Percentiles rank a stretch among this genome's conserved stretches.
Conservation (phyloP, 2,888 invertebrate species). For the Zaprionus obscuricornis region DNA sequence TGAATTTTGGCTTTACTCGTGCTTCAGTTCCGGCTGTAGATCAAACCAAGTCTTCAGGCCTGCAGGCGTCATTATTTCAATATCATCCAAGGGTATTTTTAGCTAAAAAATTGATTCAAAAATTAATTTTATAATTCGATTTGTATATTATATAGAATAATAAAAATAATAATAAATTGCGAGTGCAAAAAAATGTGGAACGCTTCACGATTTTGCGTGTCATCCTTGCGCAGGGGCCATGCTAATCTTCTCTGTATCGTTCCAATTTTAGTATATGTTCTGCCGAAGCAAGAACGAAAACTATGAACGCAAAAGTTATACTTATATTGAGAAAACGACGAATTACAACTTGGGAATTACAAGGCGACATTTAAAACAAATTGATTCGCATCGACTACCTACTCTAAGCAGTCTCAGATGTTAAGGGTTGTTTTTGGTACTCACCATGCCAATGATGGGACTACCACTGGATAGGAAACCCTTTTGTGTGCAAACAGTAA, state of each 20-base stretch:
- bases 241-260: slow-evolving; percentile 97
- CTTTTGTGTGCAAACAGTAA: slow-evolving; percentile 95
- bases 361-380: background rate
- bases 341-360: slow-evolving; percentile 62
- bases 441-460: slow-evolving; percentile 92
- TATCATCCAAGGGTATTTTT: slow-evolving; percentile 77
- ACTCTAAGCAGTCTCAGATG: background rate
- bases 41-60: slow-evolving; percentile 82
- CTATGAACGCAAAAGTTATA: rapidly evolving
- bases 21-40: slow-evolving; percentile 84
- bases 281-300: slow-evolving; percentile 88
- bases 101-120: slow-evolving; percentile 57
- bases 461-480: slow-evolving; percentile 91
- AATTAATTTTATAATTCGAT: too few species aligned
- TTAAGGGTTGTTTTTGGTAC: slow-evolving; percentile 29
- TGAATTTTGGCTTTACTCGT: slow-evolving; percentile 94
- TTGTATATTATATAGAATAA: too few species aligned
- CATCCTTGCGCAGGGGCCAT: slow-evolving; percentile 97
- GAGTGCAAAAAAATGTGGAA: slow-evolving; percentile 82
- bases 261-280: slow-evolving; percentile 94
- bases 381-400: too few species aligned
- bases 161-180: background rate
- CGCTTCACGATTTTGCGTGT: slow-evolving; percentile 97
- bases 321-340: background rate
- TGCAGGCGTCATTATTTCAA: slow-evolving; percentile 77